Evolutionary conservation across 2,888 invertebrate species (phyloP).

Genomic region (Pycnomerus fuliginosus): DNA sequence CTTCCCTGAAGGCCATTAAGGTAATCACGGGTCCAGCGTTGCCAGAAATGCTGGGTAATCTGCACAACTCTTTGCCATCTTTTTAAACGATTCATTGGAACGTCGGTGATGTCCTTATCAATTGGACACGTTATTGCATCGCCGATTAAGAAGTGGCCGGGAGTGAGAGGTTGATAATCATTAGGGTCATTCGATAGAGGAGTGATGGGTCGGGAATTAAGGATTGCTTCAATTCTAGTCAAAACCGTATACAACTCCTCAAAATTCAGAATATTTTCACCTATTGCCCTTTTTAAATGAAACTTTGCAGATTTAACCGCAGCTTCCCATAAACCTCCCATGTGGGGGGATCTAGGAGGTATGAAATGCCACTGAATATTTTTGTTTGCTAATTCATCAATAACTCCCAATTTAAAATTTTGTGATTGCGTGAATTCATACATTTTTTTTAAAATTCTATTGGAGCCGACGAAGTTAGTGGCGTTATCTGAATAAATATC

Average conservation of each 20-base stretch:
- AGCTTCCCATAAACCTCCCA: neutral
- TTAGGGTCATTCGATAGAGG: conserved; percentile 35
- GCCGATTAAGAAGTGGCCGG: conserved; percentile 36
- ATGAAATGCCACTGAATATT: conserved; percentile 1
- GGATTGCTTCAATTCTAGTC: conserved; percentile 36
- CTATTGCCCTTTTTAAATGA: conserved; percentile 4
- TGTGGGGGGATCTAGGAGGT: conserved; percentile 2
- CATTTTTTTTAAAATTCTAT: conserved; percentile 11
- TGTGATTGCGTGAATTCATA: neutral
- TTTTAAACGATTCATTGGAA: conserved; percentile 18
- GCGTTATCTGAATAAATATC: conserved; percentile 34
- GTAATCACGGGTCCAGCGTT: conserved; percentile 31
- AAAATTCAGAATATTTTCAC: conserved; percentile 6
- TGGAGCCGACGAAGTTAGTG: conserved; percentile 33
- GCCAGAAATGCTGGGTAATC: conserved; percentile 30
- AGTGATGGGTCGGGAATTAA: conserved; percentile 39
- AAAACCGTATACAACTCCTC: conserved; percentile 26
- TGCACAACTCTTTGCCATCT: conserved; percentile 31
- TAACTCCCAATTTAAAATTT: neutral
- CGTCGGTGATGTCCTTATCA: conserved; percentile 2
- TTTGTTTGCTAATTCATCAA: neutral
- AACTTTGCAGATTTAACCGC: conserved; percentile 6
- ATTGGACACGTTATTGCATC: conserved; percentile 21
- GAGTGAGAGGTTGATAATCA: conserved; percentile 31
- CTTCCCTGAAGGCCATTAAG: conserved; percentile 27